phyloP scores from a whole-genome alignment of 2,113 vertebrate species.

The Pipa parva region DNA sequence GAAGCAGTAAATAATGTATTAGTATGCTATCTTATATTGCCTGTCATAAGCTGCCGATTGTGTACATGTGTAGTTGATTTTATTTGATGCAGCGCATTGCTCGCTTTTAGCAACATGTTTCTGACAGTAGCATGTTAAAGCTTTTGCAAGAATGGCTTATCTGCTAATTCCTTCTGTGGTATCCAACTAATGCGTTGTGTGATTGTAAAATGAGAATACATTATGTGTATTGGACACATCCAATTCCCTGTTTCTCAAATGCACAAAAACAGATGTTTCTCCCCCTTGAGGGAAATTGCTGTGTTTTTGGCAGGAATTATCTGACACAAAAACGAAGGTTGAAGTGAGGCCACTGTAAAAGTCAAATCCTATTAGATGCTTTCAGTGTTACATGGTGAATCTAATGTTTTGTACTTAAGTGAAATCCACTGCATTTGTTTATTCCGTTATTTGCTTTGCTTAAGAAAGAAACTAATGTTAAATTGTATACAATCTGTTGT shows the following conservation, averaged over 20 bases:
- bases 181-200: constrained; percentile 41
- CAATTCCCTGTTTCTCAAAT: constrained; percentile 38
- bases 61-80: constrained; percentile 10
- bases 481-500: background rate
- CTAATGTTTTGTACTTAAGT: background rate
- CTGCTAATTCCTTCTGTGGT: constrained; percentile 40
- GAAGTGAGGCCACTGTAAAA: constrained; percentile 38
- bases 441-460: background rate
- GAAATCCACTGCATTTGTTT: background rate
- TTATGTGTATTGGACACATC: constrained; percentile 33
- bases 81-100: constrained; percentile 32
- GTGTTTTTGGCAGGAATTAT: constrained; percentile 37
- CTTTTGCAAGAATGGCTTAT: constrained; percentile 29
- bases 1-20: constrained; percentile 18
- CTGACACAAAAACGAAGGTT: constrained; percentile 40
- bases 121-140: constrained; percentile 34
- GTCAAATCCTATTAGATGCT: constrained; percentile 35
- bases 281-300: constrained; percentile 30
- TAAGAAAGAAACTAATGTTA: background rate
- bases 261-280: constrained; percentile 36
- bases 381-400: constrained; percentile 13
- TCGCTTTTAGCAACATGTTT: constrained; percentile 30
- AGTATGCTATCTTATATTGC: constrained; percentile 21
- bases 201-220: constrained; percentile 38
- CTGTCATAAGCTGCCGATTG: constrained; percentile 34